A percentile compares a stretch with the other conserved stretches of the same genome.
phyloP scores from a whole-genome alignment of 2,888 invertebrate species.

The Ditula angustiorana region DNA sequence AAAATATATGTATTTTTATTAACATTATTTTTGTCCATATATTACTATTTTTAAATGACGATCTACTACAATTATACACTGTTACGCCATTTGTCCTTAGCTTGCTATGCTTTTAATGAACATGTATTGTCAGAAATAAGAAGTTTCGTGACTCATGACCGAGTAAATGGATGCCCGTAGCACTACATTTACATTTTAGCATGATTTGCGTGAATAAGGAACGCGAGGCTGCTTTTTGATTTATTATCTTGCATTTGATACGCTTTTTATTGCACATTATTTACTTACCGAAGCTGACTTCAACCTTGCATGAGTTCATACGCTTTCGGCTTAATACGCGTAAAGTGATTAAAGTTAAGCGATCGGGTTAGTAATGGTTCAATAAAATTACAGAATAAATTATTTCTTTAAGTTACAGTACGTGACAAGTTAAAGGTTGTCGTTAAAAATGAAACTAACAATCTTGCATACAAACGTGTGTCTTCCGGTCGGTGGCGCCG shows the following conservation, averaged over 20 bases:
- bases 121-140: too few relatives aligned
- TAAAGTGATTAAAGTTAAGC: not conserved
- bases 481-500: too few relatives aligned
- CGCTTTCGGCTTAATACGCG: not conserved
- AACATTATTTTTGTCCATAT: too few relatives aligned
- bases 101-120: not conserved
- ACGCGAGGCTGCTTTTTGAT: not conserved
- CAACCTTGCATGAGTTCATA: not conserved
- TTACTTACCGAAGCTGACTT: not conserved
- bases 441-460: too few relatives aligned
- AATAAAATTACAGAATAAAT: too few relatives aligned
- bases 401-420: too few relatives aligned
- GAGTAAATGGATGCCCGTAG: not conserved
- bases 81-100: too few relatives aligned
- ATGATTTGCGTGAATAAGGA: not conserved
- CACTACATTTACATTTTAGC: not conserved
- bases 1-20: too few relatives aligned
- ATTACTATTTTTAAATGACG: too few relatives aligned
- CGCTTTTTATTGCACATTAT: not conserved
- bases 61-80: too few relatives aligned
- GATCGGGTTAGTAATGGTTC: not conserved
- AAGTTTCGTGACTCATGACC: not conserved
- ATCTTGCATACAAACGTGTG: too few relatives aligned
- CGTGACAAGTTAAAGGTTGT: too few relatives aligned
- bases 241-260: not conserved